Evolutionary conservation across 2,888 invertebrate genomes (phyloP).

Genomic region (Napeogenes inachia): DNA sequence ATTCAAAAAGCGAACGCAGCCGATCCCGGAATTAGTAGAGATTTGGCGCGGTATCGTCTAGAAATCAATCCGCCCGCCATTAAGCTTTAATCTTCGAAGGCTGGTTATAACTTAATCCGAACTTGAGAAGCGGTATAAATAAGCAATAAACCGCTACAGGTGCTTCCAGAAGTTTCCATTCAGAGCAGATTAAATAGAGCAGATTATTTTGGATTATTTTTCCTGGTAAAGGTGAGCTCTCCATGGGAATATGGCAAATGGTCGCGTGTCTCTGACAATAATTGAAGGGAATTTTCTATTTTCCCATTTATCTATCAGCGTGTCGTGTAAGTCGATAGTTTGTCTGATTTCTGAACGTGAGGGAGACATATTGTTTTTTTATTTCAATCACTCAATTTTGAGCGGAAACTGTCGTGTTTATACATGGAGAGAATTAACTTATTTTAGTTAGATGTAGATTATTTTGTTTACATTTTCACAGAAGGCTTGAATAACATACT

Average conservation of each 20-base stretch:
- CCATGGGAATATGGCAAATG: slow-evolving; percentile 67
- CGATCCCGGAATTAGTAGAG: slow-evolving; percentile 55
- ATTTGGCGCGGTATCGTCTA: slow-evolving; percentile 57
- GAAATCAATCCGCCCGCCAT: slow-evolving; percentile 73
- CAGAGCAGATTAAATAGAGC: slow-evolving; percentile 50
- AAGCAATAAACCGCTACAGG: slow-evolving; percentile 75
- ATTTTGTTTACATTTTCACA: too few relatives aligned
- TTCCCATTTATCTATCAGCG: slow-evolving; percentile 50
- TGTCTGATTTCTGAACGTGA: slow-evolving; percentile 30
- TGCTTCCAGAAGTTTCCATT: slow-evolving; percentile 56
- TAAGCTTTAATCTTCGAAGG: slow-evolving; percentile 74
- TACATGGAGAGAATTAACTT: neutral
- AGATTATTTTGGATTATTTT: slow-evolving; percentile 49
- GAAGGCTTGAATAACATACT: too few relatives aligned
- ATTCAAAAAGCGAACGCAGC: slow-evolving; percentile 40
- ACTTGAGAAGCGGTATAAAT: slow-evolving; percentile 70
- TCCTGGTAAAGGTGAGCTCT: slow-evolving; percentile 29
- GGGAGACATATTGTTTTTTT: slow-evolving; percentile 15
- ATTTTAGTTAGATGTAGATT: neutral
- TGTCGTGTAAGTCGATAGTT: slow-evolving; percentile 53
- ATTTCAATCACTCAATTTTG: slow-evolving; percentile 16
- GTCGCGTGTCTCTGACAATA: slow-evolving; percentile 64
- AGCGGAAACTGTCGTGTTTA: neutral
- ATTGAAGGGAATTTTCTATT: slow-evolving; percentile 59
- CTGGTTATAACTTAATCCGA: slow-evolving; percentile 75